Conservation (phyloP, 2,888 invertebrate species). For the Pristionchus japonicus region DNA sequence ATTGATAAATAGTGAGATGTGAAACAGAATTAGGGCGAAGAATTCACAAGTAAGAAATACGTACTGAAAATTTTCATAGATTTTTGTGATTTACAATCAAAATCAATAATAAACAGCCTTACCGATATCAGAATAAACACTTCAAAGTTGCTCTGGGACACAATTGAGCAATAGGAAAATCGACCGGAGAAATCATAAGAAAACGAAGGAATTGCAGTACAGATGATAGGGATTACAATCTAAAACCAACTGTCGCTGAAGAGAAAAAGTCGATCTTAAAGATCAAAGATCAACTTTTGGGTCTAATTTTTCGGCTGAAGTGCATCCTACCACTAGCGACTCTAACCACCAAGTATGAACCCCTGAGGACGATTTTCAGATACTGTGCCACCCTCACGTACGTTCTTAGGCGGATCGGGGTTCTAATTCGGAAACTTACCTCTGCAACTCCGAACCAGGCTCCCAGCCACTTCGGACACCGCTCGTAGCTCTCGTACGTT, state of each 20-base stretch:
- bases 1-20: background rate
- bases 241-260: too few relatives aligned
- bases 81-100: background rate
- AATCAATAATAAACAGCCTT: background rate
- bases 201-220: background rate
- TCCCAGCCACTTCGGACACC: slow-evolving; percentile 13
- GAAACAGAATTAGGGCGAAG: background rate
- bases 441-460: background rate
- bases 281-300: too few relatives aligned
- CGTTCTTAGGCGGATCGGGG: too few relatives aligned
- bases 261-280: too few relatives aligned
- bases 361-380: too few relatives aligned
- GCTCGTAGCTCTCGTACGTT: slow-evolving; percentile 3
- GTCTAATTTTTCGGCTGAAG: too few relatives aligned
- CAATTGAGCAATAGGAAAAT: slow-evolving; percentile 10
- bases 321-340: too few relatives aligned
- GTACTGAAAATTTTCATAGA: background rate
- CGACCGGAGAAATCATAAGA: background rate
- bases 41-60: background rate
- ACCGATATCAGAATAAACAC: background rate
- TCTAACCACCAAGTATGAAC: too few relatives aligned
- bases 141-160: background rate
- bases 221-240: background rate
- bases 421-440: background rate
- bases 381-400: too few relatives aligned